Base-by-base conservation (phyloP, 2,113 vertebrate genomes). In the Zosterops lateralis region DNA sequence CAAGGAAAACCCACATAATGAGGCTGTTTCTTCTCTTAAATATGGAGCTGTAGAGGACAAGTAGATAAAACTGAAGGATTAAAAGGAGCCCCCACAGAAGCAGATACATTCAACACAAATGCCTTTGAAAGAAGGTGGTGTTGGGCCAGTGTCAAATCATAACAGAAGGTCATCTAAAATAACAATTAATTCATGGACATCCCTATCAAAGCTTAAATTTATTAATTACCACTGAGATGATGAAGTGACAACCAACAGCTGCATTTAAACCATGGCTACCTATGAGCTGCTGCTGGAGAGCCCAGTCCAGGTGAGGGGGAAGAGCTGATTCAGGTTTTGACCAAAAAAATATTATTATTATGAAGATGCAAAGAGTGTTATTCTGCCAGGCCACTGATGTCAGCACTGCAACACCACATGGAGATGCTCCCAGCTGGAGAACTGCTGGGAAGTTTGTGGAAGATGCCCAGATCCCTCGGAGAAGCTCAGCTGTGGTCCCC, bases 391-490 rank as follows among this genome's bases (percentile, higher is more conserved):
- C 31, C 61, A 15, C 21, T 40, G 72, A 21, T 32, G 51, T 17
- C 80, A 84, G 60, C 54, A 21, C 50, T 4, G 0, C 40, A 61
- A 32, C 45, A 61, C 19, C 50, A 29, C 0, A 1, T 32, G 53
- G 70, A 60, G 71, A 65, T 28, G 58, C 54, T 92, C 73, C 20
- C 2, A 20, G 73, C 40, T 0, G 5, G 22, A 68, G 22, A 15
- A 50, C 64, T 92, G 56, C 60, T 77, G 56, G 42, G 50, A 61
- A 65, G 54, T 25, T 51, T 7, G 58, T 84, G 81, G 81, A 82
- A 84, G 58, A 25, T 72, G 54, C 89, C 81, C 74, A 79, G 62
- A 78, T 76, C 40, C 81, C 71, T 79, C 22, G 74, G 64, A 92
- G 81, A 66, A 84, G 77, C 48, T 94, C 91, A 75, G 73, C 90